Conservation (phyloP, 2,888 invertebrate species). For the Ferdinandea cuprea region DNA sequence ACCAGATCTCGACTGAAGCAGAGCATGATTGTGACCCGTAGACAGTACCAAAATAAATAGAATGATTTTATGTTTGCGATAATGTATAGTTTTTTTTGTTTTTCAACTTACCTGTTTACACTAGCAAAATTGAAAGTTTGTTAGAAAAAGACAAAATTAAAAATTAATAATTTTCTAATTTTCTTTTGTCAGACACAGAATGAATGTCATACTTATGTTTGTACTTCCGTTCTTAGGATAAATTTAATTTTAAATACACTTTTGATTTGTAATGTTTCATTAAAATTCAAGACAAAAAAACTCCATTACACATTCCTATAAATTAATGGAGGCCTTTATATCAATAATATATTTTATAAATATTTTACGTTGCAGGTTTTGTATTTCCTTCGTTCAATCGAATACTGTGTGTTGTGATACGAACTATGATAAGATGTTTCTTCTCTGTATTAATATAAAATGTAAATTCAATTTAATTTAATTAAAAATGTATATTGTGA, state of each 20-base stretch:
- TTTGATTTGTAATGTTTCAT: slow-evolving; percentile 25
- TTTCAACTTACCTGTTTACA: slow-evolving; percentile 6
- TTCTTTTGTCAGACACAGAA: slow-evolving; percentile 14
- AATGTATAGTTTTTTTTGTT: slow-evolving; percentile 8
- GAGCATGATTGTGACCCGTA: slow-evolving; percentile 37
- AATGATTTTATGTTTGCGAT: slow-evolving; percentile 17
- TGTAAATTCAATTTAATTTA: slow-evolving; percentile 49
- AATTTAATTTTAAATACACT: not conserved
- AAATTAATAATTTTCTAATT: not conserved
- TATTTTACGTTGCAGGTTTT: slow-evolving; percentile 46
- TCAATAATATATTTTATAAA: slow-evolving; percentile 56
- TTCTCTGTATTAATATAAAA: slow-evolving; percentile 51
- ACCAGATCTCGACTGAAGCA: slow-evolving; percentile 77
- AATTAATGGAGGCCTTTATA: slow-evolving; percentile 25
- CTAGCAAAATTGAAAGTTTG: slow-evolving; percentile 22
- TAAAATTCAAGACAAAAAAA: slow-evolving; percentile 9
- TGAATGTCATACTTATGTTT: slow-evolving; percentile 27
- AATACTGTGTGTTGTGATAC: slow-evolving; percentile 67
- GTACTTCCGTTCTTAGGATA: slow-evolving; percentile 33
- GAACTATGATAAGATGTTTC: slow-evolving; percentile 56
- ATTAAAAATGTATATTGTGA: slow-evolving; percentile 49
- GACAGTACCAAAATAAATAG: slow-evolving; percentile 45
- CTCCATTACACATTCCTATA: slow-evolving; percentile 55
- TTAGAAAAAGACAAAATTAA: slow-evolving; percentile 20
- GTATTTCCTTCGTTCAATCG: slow-evolving; percentile 42